Evolutionary conservation across 2,797 vertebrate species (phyloP).

Genomic region (Catamblyrhynchus diadema): DNA sequence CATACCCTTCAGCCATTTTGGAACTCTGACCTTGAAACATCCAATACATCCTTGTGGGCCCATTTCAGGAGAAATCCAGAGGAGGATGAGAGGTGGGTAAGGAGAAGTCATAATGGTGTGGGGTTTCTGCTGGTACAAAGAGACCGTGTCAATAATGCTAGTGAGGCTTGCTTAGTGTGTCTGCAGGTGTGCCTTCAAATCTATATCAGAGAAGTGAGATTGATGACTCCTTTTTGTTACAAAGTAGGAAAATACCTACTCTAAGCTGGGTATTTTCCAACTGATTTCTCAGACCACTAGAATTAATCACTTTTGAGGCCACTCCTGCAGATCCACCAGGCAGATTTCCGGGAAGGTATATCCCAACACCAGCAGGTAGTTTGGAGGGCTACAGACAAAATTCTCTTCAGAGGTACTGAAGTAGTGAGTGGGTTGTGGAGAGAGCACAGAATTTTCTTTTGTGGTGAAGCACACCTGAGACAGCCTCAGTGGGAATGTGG

Average conservation of each 20-base stretch:
- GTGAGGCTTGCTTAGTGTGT: neutral
- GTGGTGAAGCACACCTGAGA: neutral
- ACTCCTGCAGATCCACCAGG: neutral
- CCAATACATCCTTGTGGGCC: neutral
- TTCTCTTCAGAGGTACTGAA: neutral
- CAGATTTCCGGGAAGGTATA: neutral
- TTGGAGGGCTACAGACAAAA: neutral
- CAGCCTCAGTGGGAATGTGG: rapidly evolving
- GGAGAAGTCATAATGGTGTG: neutral
- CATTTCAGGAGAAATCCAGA: neutral
- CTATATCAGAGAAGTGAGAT: neutral
- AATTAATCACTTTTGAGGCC: neutral
- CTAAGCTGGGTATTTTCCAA: neutral
- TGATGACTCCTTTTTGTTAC: neutral
- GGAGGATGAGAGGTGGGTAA: neutral
- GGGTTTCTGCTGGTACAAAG: neutral
- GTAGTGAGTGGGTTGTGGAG: neutral
- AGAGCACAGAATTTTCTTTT: neutral
- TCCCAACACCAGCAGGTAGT: neutral
- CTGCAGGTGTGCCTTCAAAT: neutral
- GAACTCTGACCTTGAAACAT: neutral
- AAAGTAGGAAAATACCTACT: neutral
- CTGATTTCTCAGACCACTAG: neutral
- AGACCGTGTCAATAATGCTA: rapidly evolving
- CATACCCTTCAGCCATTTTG: neutral